Evolutionary conservation across 2,888 invertebrate species (phyloP).

Genomic region (Chymomyza procnemis): DNA sequence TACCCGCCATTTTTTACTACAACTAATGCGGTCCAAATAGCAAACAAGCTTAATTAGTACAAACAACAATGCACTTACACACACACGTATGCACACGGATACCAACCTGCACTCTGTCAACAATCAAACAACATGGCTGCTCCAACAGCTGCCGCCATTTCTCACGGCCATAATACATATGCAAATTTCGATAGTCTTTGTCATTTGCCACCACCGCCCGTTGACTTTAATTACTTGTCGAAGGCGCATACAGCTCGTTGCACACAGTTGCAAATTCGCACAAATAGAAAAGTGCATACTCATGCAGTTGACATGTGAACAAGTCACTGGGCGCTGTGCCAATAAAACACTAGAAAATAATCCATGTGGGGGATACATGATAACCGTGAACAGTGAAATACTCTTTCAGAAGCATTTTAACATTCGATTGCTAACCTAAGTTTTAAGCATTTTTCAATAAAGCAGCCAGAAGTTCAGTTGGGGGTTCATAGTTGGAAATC

Average conservation of each 20-base stretch:
- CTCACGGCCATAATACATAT: conserved; percentile 58
- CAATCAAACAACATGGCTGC: conserved; percentile 59
- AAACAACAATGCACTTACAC: not conserved
- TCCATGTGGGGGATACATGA: not conserved
- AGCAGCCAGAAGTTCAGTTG: too few relatives aligned
- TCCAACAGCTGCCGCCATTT: conserved; percentile 41
- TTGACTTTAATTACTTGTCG: conserved; percentile 64
- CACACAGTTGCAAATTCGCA: not conserved
- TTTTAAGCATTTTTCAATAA: too few relatives aligned
- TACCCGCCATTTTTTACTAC: not conserved
- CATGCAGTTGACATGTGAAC: conserved; percentile 47
- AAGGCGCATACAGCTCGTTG: conserved; percentile 33
- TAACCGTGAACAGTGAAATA: not conserved
- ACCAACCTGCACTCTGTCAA: conserved; percentile 31
- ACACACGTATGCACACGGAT: conserved; percentile 4
- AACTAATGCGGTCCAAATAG: not conserved
- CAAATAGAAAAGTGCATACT: not conserved
- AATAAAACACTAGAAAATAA: conserved; percentile 13
- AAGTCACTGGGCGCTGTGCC: conserved; percentile 58
- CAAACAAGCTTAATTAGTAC: not conserved
- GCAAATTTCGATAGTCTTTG: conserved; percentile 49
- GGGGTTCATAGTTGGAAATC: too few relatives aligned
- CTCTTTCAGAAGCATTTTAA: too few relatives aligned
- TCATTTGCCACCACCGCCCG: conserved; percentile 12
- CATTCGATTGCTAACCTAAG: too few relatives aligned